Evolutionary conservation across 2,797 vertebrate species (phyloP), one percentile per base, ranked within the genome.

Genomic region (Anguilla megastoma): DNA sequence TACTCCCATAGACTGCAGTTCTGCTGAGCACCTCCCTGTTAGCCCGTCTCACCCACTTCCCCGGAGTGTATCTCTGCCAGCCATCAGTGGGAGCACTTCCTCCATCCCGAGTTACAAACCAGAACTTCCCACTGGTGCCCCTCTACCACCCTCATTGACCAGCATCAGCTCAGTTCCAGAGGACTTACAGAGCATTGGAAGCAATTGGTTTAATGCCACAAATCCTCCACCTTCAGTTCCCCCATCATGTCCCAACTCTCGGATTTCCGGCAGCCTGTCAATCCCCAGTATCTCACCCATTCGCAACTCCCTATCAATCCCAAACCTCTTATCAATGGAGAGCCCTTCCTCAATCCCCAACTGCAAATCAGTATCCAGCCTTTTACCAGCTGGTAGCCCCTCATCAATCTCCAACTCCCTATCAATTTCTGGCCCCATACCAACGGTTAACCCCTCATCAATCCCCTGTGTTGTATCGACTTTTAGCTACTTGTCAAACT

Each of bases 1-100:
- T 0, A 96, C 96, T 36, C 90, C 92, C 86, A 96, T 95, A 0
- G 96, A 96, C 89, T 96, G 97, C 91, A 93, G 95, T 91, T 96
- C 95, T 54, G 94, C 95, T 91, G 97, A 94, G 90, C 91, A 82
- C 36, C 93, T 27, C 3, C 88, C 30, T 90, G 86, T 82, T 90
- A 94, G 88, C 84, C n/a, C 0, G 89, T 95, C 52, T 60, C 95
- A 93, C 48, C 66, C 90, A 0, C 97, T 99, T 92, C 97, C 97
- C 90, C 99, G 99, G 94, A 98, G 98, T 82, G 91, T 97, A 63
- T 99, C 98, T 0, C 98, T 99, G 92, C 98, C 98, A 14, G 97
- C 96, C 0, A 98, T 99, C 92, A 96, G 96, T 2, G 95, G 92
- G 0, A 95, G 97, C 0, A 88, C 92, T 0, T 92, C 93, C 41